phyloP scores from a whole-genome alignment of 2,888 invertebrate genomes.

The Nephrotoma appendiculata region DNA sequence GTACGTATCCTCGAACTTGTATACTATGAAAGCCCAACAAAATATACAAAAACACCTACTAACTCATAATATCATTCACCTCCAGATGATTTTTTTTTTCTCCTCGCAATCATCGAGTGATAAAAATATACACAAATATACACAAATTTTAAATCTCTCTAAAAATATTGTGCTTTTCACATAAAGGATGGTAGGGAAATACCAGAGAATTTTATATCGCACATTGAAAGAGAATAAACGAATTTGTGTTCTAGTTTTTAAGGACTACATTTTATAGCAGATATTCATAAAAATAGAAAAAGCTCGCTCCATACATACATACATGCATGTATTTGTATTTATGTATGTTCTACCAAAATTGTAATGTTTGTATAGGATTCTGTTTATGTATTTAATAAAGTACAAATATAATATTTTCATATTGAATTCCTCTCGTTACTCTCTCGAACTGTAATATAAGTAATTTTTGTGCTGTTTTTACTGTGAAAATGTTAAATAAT shows the following conservation, averaged over 20 bases:
- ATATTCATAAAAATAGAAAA: not conserved
- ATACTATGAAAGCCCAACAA: not conserved
- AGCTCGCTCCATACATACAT: not conserved
- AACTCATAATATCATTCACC: not conserved
- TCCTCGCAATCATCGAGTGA: not conserved
- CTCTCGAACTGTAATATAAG: not conserved
- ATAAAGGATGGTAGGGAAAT: not conserved
- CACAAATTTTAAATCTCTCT: not conserved
- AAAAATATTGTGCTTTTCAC: not conserved
- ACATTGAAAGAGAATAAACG: not conserved
- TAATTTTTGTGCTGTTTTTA: not conserved
- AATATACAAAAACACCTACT: not conserved
- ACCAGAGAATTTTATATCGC: not conserved
- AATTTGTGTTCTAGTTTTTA: not conserved
- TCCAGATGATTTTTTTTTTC: not conserved
- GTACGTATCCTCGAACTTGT: not conserved
- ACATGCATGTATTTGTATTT: not conserved
- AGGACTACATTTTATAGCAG: not conserved
- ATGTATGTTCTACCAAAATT: not conserved
- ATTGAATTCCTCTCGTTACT: not conserved
- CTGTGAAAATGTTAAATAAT: not conserved
- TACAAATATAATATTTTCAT: not conserved
- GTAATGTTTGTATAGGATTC: not conserved
- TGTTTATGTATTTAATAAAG: not conserved
- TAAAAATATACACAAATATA: not conserved